Evolutionary conservation across 1,140 invertebrate species (phyloP).

Genomic region (Phymastichus coffea): DNA sequence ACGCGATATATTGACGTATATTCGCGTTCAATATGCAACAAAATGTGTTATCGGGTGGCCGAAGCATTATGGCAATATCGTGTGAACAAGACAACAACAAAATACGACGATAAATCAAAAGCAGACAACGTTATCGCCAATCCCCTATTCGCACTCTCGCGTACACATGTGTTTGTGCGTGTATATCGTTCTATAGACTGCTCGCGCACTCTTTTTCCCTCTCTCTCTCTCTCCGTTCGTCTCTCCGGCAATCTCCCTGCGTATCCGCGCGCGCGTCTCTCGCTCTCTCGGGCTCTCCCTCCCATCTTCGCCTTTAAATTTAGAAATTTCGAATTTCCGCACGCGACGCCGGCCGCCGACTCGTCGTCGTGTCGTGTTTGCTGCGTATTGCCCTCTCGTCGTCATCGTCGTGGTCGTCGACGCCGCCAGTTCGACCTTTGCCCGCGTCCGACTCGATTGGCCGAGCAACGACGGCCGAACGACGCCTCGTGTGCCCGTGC

Average conservation of each 20-base stretch:
- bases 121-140: too few species aligned
- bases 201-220: not conserved
- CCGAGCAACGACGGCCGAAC: slow-evolving; percentile 1
- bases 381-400: not conserved
- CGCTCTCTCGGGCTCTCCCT: not conserved
- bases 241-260: not conserved
- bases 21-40: too few species aligned
- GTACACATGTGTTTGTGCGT: too few species aligned
- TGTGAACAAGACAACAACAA: too few species aligned
- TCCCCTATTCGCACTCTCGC: too few species aligned
- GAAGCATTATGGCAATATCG: too few species aligned
- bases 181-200: too few species aligned
- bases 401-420: not conserved
- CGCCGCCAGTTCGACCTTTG: slow-evolving; percentile 18
- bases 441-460: too few species aligned
- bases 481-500: too few species aligned
- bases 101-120: too few species aligned
- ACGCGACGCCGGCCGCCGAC: slow-evolving; percentile 10
- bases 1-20: too few species aligned
- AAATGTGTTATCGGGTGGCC: too few species aligned
- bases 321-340: slow-evolving; percentile 31
- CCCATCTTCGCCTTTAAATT: slow-evolving; percentile 24
- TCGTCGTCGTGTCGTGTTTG: not conserved
- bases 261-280: not conserved
- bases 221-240: not conserved